These are phyloP conservation scores for Lamellibrachia satsuma DNA, from an alignment of 2,888 invertebrate genomes.

Conservation along the genomic window DNA sequence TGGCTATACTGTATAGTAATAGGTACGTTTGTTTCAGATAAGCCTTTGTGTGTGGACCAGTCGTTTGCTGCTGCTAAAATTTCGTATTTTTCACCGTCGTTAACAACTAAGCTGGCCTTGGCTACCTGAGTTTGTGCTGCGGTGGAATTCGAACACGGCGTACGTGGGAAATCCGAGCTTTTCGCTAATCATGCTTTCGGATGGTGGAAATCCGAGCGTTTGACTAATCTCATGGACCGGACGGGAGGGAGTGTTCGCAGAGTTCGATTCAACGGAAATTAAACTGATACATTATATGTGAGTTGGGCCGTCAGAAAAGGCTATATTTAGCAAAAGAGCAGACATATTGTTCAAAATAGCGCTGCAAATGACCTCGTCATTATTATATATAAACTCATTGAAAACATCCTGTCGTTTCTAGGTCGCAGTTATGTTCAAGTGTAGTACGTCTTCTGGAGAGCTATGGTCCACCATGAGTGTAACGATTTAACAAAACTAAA, in stretches of 20 bases:
- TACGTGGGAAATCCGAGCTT: background rate
- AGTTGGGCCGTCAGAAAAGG: background rate
- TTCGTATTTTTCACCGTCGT: background rate
- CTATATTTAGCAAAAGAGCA: background rate
- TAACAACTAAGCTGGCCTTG: background rate
- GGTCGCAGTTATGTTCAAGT: background rate
- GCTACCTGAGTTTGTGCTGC: background rate
- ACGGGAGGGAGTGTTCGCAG: background rate
- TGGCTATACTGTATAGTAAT: background rate
- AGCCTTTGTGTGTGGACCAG: too few relatives aligned
- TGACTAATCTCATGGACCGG: background rate
- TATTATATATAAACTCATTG: background rate
- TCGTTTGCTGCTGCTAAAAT: background rate
- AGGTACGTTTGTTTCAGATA: background rate
- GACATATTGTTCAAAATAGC: background rate
- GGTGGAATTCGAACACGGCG: background rate
- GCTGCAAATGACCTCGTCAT: background rate
- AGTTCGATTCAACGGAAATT: conserved; percentile 13
- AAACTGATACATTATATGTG: background rate
- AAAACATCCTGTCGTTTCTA: background rate
- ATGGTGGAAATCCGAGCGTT: background rate
- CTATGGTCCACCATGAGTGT: too few relatives aligned
- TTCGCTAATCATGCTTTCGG: background rate
- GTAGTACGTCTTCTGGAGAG: too few relatives aligned
- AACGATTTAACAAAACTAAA: too few relatives aligned